Conservation (phyloP, 23 tunicate species). For the Oikopleura dioica region DNA sequence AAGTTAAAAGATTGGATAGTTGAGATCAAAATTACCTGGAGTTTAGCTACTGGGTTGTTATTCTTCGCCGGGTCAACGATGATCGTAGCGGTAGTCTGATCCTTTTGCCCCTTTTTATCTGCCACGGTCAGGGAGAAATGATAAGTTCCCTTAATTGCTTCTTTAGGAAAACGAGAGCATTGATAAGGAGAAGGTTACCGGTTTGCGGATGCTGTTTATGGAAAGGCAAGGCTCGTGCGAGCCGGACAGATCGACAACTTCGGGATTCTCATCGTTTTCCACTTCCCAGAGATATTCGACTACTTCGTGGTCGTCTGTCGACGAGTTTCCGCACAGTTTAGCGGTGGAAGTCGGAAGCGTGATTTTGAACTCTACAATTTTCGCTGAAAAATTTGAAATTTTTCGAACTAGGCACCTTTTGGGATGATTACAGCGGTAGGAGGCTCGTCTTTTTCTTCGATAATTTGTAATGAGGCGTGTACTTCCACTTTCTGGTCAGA, state of each 20-base stretch:
- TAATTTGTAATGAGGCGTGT: no score
- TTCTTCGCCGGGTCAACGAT: background rate
- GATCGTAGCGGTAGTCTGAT: background rate
- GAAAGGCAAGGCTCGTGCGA: background rate
- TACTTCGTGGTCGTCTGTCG: background rate
- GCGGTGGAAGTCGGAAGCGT: background rate
- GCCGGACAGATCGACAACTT: background rate
- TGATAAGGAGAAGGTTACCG: no score
- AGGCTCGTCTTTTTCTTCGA: no score
- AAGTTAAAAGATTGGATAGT: background rate
- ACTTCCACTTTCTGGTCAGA: no score
- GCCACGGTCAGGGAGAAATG: background rate
- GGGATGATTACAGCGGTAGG: no score
- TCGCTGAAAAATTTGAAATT: no score
- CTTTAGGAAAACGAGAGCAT: no score
- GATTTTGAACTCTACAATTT: no score
- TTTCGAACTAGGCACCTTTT: no score
- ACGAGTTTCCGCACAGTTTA: background rate
- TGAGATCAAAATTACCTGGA: background rate
- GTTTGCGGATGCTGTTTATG: no score
- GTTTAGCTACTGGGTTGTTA: background rate
- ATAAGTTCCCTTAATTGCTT: background rate
- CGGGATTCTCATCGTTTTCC: background rate
- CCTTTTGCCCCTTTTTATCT: background rate
- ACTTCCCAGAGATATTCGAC: background rate